Conservation (phyloP, 2,888 invertebrate species). For the Pedicia rivosa region DNA sequence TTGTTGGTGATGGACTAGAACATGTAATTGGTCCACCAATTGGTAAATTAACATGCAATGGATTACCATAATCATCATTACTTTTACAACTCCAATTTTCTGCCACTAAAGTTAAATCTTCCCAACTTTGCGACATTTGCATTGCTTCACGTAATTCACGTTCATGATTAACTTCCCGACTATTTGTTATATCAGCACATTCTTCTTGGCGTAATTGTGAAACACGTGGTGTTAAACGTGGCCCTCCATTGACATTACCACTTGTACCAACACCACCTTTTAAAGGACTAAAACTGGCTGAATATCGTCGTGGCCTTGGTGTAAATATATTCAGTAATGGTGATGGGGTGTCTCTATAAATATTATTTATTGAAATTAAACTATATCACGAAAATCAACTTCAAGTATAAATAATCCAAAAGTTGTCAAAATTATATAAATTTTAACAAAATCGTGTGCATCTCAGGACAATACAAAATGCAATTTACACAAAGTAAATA, state of each 20-base stretch:
- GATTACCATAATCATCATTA: constrained; percentile 27
- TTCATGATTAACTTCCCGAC: constrained; percentile 81
- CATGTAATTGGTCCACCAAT: constrained; percentile 30
- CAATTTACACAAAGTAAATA: too few species aligned
- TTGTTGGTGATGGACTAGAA: constrained; percentile 45
- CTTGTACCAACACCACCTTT: constrained; percentile 28
- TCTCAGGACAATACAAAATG: too few species aligned
- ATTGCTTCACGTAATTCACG: constrained; percentile 79
- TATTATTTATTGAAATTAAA: constrained; percentile 11
- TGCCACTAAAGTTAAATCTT: constrained; percentile 65
- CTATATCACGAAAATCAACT: too few species aligned
- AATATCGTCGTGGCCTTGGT: constrained; percentile 69
- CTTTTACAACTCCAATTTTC: constrained; percentile 44
- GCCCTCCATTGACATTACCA: constrained; percentile 35
- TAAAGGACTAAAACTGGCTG: constrained; percentile 69
- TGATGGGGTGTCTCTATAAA: constrained; percentile 52
- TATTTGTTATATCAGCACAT: constrained; percentile 65
- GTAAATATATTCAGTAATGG: constrained; percentile 49
- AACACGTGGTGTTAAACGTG: constrained; percentile 66
- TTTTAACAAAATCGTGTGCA: too few species aligned
- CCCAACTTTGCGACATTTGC: constrained; percentile 91
- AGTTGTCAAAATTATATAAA: too few species aligned
- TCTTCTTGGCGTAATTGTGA: constrained; percentile 79
- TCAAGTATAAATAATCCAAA: too few species aligned
- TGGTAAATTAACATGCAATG: constrained; percentile 34